These are phyloP conservation scores for Meloe dianella DNA, from an alignment of 2,888 invertebrate species.

Conservation along the genomic window DNA sequence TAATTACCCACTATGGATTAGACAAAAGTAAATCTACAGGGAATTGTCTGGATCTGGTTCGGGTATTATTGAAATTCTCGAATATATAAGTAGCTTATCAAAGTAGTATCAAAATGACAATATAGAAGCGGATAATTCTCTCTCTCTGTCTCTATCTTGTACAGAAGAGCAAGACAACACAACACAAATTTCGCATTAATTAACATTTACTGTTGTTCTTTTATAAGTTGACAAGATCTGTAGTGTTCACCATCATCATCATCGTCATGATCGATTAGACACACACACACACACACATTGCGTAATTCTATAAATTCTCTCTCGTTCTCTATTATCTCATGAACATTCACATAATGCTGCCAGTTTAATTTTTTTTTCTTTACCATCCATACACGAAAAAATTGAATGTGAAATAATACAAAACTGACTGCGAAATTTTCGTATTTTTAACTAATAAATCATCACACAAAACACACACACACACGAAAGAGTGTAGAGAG, in stretches of 20 bases:
- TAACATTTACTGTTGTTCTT: not conserved
- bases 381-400: no score
- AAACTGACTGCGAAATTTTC: no score
- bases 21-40: not conserved
- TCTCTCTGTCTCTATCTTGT: no score
- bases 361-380: not conserved
- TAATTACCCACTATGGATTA: conserved; percentile 6
- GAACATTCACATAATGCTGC: not conserved
- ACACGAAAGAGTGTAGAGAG: no score
- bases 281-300: not conserved
- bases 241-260: not conserved
- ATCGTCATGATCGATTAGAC: not conserved
- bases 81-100: conserved; percentile 8
- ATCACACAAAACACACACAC: no score
- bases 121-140: not conserved
- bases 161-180: not conserved
- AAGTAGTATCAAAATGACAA: not conserved
- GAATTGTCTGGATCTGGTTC: conserved; percentile 6
- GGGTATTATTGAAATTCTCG: conserved; percentile 6
- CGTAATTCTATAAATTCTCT: conserved; percentile 6
- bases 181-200: not conserved
- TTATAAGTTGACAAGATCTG: conserved; percentile 7
- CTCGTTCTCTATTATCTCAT: not conserved
- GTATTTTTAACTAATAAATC: no score
- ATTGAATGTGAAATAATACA: no score